Evolutionary conservation across 1,140 invertebrate genomes (phyloP).

Genomic region (Drosophila arizonae): DNA sequence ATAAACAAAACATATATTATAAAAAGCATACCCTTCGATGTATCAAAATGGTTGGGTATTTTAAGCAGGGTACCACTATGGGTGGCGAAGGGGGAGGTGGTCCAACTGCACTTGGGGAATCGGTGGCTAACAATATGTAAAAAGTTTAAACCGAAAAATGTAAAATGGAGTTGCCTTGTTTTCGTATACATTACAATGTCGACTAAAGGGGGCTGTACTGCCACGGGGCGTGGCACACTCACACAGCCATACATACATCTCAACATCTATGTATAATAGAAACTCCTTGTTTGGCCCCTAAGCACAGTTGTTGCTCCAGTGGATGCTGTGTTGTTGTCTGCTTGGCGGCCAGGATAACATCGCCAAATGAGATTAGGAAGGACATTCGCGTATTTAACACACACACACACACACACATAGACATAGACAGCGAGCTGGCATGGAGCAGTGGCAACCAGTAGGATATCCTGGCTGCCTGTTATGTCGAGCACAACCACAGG

Average conservation of each 20-base stretch:
- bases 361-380: constrained; percentile 81
- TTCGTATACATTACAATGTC: constrained; percentile 26
- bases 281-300: constrained; percentile 30
- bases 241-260: background rate
- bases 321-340: constrained; percentile 33
- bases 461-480: constrained; percentile 77
- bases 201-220: background rate
- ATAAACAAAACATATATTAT: no score
- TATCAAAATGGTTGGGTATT: constrained; percentile 36
- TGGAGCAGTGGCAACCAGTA: constrained; percentile 51
- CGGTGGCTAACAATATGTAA: constrained; percentile 56
- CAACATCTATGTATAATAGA: constrained; percentile 15
- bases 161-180: constrained; percentile 64
- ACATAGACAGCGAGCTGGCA: constrained; percentile 18
- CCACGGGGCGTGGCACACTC: background rate
- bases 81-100: background rate
- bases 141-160: constrained; percentile 68
- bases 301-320: constrained; percentile 57
- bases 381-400: constrained; percentile 81
- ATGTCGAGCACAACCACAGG: constrained; percentile 53
- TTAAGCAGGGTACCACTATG: background rate
- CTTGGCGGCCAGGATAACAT: constrained; percentile 72
- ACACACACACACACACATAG: constrained; percentile 30
- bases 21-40: background rate
- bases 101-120: constrained; percentile 14